Conservation (phyloP, 2,113 vertebrate genomes). For the Pogonocichla stellata region DNA sequence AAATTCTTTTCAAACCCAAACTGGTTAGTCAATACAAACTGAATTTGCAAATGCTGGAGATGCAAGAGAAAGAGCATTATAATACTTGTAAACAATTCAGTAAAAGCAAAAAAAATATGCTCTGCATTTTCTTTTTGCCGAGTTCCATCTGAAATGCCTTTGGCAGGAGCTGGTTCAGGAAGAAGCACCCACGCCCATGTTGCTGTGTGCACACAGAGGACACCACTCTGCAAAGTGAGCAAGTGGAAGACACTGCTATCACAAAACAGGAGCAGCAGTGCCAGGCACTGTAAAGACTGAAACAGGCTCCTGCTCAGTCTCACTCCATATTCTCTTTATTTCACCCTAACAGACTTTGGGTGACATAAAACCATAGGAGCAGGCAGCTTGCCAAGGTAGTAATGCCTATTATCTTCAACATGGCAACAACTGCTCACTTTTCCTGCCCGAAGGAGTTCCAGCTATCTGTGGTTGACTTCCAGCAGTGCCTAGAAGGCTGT, state of each 20-base stretch:
- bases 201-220: background rate
- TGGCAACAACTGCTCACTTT: background rate
- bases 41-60: background rate
- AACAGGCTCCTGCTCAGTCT: background rate
- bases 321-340: background rate
- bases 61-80: background rate
- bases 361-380: background rate
- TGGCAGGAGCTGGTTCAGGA: background rate
- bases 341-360: background rate
- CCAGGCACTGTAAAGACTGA: background rate
- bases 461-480: background rate
- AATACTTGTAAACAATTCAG: background rate
- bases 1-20: background rate
- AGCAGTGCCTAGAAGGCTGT: background rate
- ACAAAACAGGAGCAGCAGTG: background rate
- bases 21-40: background rate
- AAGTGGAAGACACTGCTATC: background rate
- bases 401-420: background rate
- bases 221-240: background rate
- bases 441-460: background rate
- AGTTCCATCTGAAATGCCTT: background rate
- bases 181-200: background rate
- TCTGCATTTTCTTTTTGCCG: background rate
- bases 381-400: background rate
- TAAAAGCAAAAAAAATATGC: background rate